Conservation (phyloP, 2,113 vertebrate species). For the Thryonomys swinderianus region DNA sequence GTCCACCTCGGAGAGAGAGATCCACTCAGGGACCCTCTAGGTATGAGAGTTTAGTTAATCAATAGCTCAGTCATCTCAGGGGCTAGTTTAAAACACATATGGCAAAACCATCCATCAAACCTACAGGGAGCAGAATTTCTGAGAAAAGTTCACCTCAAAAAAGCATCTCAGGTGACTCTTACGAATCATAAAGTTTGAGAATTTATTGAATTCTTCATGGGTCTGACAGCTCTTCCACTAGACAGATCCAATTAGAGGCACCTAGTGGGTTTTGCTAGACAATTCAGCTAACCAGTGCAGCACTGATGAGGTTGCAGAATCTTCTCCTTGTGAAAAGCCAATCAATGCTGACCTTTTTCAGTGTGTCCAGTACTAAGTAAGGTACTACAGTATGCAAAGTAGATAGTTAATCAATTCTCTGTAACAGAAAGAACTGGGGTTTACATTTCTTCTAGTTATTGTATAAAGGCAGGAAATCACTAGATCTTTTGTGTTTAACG, state of each 20-base stretch:
- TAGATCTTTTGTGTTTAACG: background rate
- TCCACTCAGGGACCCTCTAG: background rate
- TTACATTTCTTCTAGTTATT: background rate
- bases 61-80: background rate
- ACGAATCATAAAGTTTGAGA: background rate
- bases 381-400: background rate
- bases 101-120: background rate
- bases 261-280: background rate
- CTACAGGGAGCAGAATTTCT: background rate
- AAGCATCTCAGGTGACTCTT: background rate
- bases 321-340: constrained; percentile 38
- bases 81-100: background rate
- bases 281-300: constrained; percentile 1
- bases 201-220: constrained; percentile 4
- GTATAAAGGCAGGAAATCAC: background rate
- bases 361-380: background rate
- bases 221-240: background rate
- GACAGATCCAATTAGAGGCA: background rate
- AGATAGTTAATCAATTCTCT: constrained; percentile 3
- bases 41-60: background rate
- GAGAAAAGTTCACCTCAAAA: background rate
- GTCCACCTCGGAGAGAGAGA: background rate
- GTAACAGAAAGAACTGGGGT: background rate
- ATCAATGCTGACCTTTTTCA: background rate
- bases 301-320: background rate